Percentiles rank a stretch among this genome's conserved stretches.
Conservation (phyloP, 2,113 vertebrate genomes). For the Protobothrops flavoviridis region DNA sequence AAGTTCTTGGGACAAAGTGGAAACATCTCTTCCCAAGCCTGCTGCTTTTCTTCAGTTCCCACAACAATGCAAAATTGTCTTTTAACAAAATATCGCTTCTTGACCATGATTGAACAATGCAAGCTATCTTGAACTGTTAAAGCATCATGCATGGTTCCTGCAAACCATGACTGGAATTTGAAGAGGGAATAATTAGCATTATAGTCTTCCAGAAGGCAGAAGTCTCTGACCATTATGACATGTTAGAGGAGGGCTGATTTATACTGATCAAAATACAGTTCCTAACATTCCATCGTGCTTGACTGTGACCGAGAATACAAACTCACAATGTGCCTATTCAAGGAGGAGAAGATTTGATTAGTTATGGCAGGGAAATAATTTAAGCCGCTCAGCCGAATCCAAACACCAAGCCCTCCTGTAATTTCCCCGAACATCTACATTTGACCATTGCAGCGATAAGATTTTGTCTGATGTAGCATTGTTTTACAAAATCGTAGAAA, state of each 20-base stretch:
- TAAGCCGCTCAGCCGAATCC: neutral
- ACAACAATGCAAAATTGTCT: neutral
- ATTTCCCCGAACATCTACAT: neutral
- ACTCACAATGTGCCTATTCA: neutral
- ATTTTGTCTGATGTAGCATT: neutral
- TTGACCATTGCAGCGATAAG: neutral
- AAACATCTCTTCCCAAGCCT: slow-evolving; percentile 15
- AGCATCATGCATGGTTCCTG: neutral
- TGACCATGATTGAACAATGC: slow-evolving; percentile 16
- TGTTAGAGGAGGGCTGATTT: neutral
- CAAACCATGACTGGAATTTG: neutral
- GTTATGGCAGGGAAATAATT: neutral
- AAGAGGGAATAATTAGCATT: neutral
- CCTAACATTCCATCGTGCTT: neutral
- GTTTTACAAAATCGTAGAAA: neutral
- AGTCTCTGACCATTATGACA: neutral
- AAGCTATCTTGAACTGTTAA: neutral
- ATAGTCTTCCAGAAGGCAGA: neutral
- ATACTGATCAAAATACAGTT: neutral
- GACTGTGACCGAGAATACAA: neutral
- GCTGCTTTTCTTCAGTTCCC: neutral
- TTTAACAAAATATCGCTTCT: neutral
- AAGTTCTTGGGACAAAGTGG: neutral
- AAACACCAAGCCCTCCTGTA: neutral
- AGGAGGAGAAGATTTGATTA: neutral